Conservation (phyloP, 64 coral and sea anemone genomes). For the Platygyra sinensis region DNA sequence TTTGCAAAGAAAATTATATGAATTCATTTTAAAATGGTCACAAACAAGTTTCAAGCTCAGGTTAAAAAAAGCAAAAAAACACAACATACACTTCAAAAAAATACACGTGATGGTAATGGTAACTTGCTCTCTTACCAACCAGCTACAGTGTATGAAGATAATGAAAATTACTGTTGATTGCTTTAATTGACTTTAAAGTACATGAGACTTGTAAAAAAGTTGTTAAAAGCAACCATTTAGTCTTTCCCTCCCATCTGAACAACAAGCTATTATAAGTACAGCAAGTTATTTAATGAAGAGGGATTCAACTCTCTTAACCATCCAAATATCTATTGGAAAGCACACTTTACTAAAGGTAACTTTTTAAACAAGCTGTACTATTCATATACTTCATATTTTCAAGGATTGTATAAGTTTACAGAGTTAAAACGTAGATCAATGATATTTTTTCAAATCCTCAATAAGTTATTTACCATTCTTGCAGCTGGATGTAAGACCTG, state of each 20-base stretch:
- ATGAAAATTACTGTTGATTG: not conserved
- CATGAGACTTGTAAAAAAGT: not conserved
- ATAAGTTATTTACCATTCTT: conserved; percentile 75
- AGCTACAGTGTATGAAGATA: not conserved
- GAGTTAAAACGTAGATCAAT: too few relatives aligned
- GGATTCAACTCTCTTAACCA: not conserved
- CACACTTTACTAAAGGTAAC: too few relatives aligned
- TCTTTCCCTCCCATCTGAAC: conserved; percentile 40
- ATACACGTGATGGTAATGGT: not conserved
- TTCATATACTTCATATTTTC: too few relatives aligned
- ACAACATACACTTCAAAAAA: not conserved
- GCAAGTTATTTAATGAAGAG: conserved; percentile 10
- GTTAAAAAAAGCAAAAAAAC: not conserved
- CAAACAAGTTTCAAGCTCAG: not conserved
- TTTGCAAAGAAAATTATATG: not conserved
- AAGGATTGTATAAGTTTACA: too few relatives aligned
- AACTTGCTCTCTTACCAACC: not conserved
- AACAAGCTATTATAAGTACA: conserved; percentile 1
- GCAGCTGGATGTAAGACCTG: conserved; percentile 97
- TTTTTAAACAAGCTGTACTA: too few relatives aligned
- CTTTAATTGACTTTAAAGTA: conserved; percentile 21
- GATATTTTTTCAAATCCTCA: too few relatives aligned
- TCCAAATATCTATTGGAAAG: too few relatives aligned
- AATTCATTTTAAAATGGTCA: not conserved
- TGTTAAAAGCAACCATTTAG: conserved; percentile 13